phyloP scores from a whole-genome alignment of 2,797 vertebrate genomes.

The Platalea minor region DNA sequence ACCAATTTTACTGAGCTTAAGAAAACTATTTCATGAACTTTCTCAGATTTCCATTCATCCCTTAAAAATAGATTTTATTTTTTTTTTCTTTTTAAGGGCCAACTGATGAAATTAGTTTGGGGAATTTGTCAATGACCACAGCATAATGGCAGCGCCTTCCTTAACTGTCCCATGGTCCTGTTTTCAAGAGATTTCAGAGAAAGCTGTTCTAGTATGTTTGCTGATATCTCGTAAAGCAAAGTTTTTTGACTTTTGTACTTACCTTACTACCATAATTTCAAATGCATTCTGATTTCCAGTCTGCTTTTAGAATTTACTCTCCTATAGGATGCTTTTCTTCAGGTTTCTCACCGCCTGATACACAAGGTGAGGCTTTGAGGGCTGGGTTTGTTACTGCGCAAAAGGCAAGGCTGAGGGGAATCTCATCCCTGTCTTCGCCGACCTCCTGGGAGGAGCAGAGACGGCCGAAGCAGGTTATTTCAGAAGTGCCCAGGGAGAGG shows the following conservation, averaged over 20 bases:
- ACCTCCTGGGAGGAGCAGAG: neutral
- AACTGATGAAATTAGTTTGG: neutral
- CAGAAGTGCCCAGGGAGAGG: neutral
- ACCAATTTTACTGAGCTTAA: neutral
- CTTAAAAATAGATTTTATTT: neutral
- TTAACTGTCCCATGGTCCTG: neutral
- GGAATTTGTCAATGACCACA: neutral
- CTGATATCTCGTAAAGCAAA: neutral
- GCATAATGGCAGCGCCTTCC: neutral
- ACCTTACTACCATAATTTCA: neutral
- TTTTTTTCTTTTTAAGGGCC: neutral
- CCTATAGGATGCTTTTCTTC: neutral
- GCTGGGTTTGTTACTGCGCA: neutral
- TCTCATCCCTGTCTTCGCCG: neutral
- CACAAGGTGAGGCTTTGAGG: neutral
- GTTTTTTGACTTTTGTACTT: neutral
- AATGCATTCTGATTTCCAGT: neutral
- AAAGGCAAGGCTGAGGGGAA: neutral
- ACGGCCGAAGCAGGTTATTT: neutral
- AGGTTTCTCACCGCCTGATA: neutral
- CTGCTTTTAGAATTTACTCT: neutral
- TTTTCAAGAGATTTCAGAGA: neutral
- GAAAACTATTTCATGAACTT: neutral
- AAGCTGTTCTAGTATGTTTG: neutral
- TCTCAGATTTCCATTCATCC: neutral